Percentiles rank a stretch among this genome's conserved stretches.
phyloP scores from a whole-genome alignment of 2,888 invertebrate genomes.

The Halocaridina rubra region DNA sequence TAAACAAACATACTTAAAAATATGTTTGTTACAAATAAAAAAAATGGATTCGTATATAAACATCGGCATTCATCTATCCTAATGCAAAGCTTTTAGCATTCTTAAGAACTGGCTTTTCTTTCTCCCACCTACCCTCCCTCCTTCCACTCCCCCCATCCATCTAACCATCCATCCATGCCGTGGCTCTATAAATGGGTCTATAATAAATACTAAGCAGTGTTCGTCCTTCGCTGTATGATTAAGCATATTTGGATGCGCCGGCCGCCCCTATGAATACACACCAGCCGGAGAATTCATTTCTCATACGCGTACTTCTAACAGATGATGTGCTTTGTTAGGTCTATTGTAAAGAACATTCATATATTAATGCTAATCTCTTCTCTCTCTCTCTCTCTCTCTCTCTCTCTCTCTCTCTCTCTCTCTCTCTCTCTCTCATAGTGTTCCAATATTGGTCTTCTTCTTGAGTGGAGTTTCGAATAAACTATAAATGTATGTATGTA shows the following conservation, averaged over 20 bases:
- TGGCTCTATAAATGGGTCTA: conserved; percentile 35
- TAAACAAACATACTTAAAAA: too few relatives aligned
- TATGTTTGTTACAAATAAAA: too few relatives aligned
- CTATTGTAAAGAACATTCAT: not conserved
- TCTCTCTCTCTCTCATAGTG: conserved; percentile 1
- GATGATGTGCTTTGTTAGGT: not conserved
- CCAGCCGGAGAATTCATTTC: not conserved
- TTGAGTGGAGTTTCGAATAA: too few relatives aligned
- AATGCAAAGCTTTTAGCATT: too few relatives aligned
- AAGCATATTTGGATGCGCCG: conserved; percentile 29
- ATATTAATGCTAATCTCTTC: not conserved
- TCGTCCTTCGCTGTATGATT: conserved; percentile 28
- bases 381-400: not conserved
- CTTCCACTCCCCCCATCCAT: not conserved
- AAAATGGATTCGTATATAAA: too few relatives aligned
- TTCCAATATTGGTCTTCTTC: too few relatives aligned
- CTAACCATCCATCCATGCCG: not conserved
- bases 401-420: conserved; percentile 20
- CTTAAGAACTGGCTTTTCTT: too few relatives aligned
- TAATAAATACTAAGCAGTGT: conserved; percentile 29
- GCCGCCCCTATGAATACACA: conserved; percentile 2
- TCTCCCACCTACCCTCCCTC: not conserved
- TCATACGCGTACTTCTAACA: not conserved
- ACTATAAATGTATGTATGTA: too few relatives aligned
- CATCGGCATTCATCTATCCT: too few relatives aligned